Evolutionary conservation across 2,113 vertebrate species (phyloP).

Genomic region (Mustela nigripes): DNA sequence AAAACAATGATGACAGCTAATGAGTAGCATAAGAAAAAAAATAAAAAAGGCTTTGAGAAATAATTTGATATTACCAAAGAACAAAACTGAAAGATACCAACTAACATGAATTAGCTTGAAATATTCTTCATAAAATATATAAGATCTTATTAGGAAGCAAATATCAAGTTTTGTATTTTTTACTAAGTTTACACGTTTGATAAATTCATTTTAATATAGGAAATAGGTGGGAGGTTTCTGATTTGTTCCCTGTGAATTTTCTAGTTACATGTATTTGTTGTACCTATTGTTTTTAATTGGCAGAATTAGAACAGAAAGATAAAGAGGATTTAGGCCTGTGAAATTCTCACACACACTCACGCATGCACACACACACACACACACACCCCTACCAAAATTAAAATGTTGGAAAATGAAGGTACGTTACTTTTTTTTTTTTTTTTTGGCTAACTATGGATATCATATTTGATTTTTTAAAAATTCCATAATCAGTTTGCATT

Average conservation of each 20-base stretch:
- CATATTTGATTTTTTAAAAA: neutral
- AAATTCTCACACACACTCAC: neutral
- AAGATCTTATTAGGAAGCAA: neutral
- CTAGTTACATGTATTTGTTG: neutral
- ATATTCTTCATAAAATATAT: neutral
- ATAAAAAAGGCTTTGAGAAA: neutral
- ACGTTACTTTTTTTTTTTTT: neutral
- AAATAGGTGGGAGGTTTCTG: conserved; percentile 20
- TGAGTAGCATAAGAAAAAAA: neutral
- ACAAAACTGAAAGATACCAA: neutral
- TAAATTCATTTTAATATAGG: neutral
- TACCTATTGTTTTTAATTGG: conserved; percentile 4
- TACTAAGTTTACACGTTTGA: neutral
- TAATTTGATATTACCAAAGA: neutral
- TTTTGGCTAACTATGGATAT: neutral
- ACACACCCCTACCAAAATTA: neutral
- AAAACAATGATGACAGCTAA: neutral
- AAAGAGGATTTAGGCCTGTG: neutral
- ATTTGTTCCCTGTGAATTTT: neutral
- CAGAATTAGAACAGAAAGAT: conserved; percentile 34
- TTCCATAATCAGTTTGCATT: neutral
- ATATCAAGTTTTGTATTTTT: neutral
- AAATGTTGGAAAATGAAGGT: conserved; percentile 33
- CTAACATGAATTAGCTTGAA: neutral
- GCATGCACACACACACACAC: too few species aligned